Evolutionary conservation across 2,797 vertebrate species (phyloP), one percentile per base, ranked within the genome.

Genomic region (Gouania willdenowi): DNA sequence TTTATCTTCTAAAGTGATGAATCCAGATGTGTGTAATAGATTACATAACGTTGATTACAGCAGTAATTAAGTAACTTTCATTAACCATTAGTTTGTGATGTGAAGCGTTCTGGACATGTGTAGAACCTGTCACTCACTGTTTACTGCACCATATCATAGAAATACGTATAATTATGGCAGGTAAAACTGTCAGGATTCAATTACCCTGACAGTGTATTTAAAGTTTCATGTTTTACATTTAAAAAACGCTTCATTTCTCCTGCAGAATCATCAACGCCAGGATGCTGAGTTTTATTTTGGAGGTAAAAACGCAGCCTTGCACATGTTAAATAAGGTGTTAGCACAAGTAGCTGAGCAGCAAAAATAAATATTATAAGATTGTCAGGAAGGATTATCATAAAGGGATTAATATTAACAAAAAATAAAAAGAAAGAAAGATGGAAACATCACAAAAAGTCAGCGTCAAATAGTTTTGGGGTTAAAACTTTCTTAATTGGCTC

Each of bases 221-320:
- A 26, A 41, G 39, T 24, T 8, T 52, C 20, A 22, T 44, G 41
- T 23, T 47, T 47, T 37, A 41, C 30, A 10, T 19, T 27, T n/a
- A 5, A 52, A 25, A 18, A 28, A 31, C 24, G 19, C 12, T 16
- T 35, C 12, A 8, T 33, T 38, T 30, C 16, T 13, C 22, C 34
- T 29, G 3, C 9, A 3, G 18, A 8, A 19, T 20, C 28, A 29
- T 41, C 11, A 41, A 15, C 38, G 24, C 4, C 15, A 21, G 22
- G 17, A 35, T 13, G 27, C 12, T 16, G 34, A 49, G 6, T 28
- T 24, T 38, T 35, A 18, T 14, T n/a, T 4, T 4, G 1, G 19
- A n/a, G n/a, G n/a, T n/a, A n/a, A n/a, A n/a, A n/a, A n/a, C n/a
- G n/a, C n/a, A n/a, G n/a, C n/a, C n/a, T n/a, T n/a, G n/a, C n/a